Evolutionary conservation across 2,888 invertebrate species (phyloP).

Genomic region (Thalpophila matura): DNA sequence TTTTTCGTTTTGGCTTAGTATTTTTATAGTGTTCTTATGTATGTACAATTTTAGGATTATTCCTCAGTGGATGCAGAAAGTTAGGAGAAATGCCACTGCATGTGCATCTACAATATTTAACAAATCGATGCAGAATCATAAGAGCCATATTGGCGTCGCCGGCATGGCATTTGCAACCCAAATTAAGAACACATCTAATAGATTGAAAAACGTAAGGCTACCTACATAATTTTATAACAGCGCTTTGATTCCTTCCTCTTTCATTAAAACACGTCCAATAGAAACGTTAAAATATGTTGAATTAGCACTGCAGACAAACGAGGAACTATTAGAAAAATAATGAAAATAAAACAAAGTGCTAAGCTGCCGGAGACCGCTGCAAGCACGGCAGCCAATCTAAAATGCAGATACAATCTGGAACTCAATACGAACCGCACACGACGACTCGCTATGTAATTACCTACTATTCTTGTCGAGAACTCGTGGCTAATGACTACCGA

Average conservation of each 20-base stretch:
- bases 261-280: conserved; percentile 37
- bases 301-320: conserved; percentile 38
- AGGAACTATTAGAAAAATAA: conserved; percentile 59
- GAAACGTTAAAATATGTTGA: conserved; percentile 34
- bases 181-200: conserved; percentile 2
- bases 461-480: conserved; percentile 38
- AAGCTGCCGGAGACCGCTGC: conserved; percentile 56
- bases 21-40: not conserved
- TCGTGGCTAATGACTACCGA: conserved; percentile 1
- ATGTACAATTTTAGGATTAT: not conserved
- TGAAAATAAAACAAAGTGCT: conserved; percentile 63
- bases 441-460: conserved; percentile 48
- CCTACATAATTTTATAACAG: conserved; percentile 5
- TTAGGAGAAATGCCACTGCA: not conserved
- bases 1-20: conserved; percentile 22
- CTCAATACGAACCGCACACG: conserved; percentile 53
- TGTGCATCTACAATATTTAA: not conserved
- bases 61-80: not conserved
- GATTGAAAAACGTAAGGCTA: conserved; percentile 10
- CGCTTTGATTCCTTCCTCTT: conserved; percentile 14
- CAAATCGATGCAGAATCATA: not conserved
- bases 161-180: no score
- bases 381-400: conserved; percentile 69
- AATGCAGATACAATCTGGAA: conserved; percentile 71
- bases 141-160: no score